Evolutionary conservation across 2,113 vertebrate genomes (phyloP), one percentile per base, ranked within the genome.

Genomic region (Mesoclemmys tuberculata): DNA sequence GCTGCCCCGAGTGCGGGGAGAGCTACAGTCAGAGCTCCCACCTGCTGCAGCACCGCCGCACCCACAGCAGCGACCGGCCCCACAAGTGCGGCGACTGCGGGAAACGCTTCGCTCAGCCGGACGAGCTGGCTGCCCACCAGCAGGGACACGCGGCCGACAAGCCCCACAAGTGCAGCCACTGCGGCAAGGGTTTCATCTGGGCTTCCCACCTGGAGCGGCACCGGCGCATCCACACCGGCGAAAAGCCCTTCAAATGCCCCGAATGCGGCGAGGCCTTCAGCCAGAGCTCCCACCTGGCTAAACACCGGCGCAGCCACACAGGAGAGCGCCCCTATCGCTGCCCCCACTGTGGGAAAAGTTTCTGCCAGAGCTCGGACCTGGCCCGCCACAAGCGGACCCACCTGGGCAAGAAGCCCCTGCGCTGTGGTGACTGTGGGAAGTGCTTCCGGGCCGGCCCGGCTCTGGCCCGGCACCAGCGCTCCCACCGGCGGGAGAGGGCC

Each of bases 311-410:
- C 0, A 82, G 96, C 85, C 98, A 98, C 5, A 58, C 94, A 0
- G 95, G 96, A 0, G 90, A 97, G 13, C 97, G 97, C 2, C 98
- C 97, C 4, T 97, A 96, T 21, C 94, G 97, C 49, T 98, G 98
- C 3, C 95, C 88, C 2, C 94, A 86, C 31, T 98, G 98, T 1
- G 97, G 97, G n/a, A 93, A 97, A 19, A 97, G 96, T 78, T 98
- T 98, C 10, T 88, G 96, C 52, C 98, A 97, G 58, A 98, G 97
- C 95, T 96, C 98, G 0, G 98, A 98, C 54, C 94, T 98, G 35
- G 97, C 96, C 0, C 95, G 96, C 6, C 98, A 98, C 83, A 97
- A 97, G 83, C 95, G 95, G 8, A 92, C 87, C 0, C 98, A 98
- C 4, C 13, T 81, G 58, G 94, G 92, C 6, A 64, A 48, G 51